A percentile compares a stretch with the other conserved stretches of the same genome.
phyloP scores from a whole-genome alignment of 2,113 vertebrate species.

The Grammomys surdaster region DNA sequence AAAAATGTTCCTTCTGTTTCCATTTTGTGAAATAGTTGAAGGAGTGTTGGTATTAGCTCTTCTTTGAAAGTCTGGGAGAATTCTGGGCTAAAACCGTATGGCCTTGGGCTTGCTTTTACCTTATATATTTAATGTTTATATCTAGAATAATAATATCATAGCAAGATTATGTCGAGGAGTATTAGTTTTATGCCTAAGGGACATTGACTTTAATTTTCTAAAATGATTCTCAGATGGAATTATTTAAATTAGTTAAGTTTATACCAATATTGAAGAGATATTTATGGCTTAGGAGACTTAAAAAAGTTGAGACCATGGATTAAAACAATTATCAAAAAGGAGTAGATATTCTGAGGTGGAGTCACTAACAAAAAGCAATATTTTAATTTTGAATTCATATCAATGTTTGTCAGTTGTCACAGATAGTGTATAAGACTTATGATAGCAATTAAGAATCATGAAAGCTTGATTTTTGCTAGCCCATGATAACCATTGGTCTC shows the following conservation, averaged over 20 bases:
- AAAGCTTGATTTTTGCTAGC: neutral
- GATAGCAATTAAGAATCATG: neutral
- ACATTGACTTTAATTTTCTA: neutral
- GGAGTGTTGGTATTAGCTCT: too few species aligned
- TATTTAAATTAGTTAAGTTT: neutral
- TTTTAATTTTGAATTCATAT: neutral
- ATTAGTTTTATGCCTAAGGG: neutral
- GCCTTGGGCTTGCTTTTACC: too few species aligned
- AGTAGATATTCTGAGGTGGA: neutral
- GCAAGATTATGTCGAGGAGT: neutral
- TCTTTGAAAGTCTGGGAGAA: too few species aligned
- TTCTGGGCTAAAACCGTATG: too few species aligned
- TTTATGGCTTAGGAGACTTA: neutral
- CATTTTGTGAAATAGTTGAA: too few species aligned
- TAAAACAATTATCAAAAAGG: neutral
- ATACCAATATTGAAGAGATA: neutral
- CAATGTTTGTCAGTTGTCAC: neutral
- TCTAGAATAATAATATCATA: neutral
- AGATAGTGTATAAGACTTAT: neutral
- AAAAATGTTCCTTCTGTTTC: too few species aligned
- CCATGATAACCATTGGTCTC: neutral
- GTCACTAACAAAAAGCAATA: neutral
- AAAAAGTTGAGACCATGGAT: neutral
- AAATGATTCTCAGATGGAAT: neutral
- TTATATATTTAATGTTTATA: neutral